Evolutionary conservation across 1,140 invertebrate genomes (phyloP), one percentile per base, ranked within the genome.

Genomic region (Holotrichia oblita): DNA sequence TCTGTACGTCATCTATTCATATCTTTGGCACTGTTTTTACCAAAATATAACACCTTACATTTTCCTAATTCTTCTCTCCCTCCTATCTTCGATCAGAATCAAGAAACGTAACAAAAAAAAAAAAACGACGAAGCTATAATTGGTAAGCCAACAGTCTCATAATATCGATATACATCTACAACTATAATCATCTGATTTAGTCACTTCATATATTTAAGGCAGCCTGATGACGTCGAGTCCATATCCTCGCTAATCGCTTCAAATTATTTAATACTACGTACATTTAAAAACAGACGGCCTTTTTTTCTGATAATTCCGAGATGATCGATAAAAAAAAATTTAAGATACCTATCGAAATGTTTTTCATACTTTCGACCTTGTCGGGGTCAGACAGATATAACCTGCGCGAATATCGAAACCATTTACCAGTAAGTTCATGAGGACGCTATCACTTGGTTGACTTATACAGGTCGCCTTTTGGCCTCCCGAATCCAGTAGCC

Each of bases 361-460:
- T 69, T 41, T n/a, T 76, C 44, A 76, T 22, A 76, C 74, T 76
- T 76, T 76, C 9, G 41, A 48, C 80, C 84, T 85, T 75, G 88
- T 91, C 81, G 94, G 93, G 82, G 93, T 91, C 86, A 95, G 90
- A 88, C 94, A 95, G 84, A 94, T 92, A 87, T 97, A 97, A 81
- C 95, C 95, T 81, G 95, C 94, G 90, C 93, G 94, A 87, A 96
- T 93, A 88, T 97, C 95, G 89, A 95, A 95, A 84, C 95, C 95
- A 89, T 94, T 96, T 86, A 96, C 94, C 87, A 97, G 90, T 78
- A 97, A 90, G 89, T 97, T 97, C 93, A 96, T 95, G 80, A 97
- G 90, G 83, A 97, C 95, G 87, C 93, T 94, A 82, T 92, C 92
- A 22, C 91, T 91, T 48, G 88, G 90, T 80, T 85, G 84, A 34